A percentile compares a stretch with the other conserved stretches of the same genome.
These are phyloP conservation scores for Campylomormyrus tamandua DNA, from an alignment of 2,113 vertebrate genomes.

Conservation along the genomic window DNA sequence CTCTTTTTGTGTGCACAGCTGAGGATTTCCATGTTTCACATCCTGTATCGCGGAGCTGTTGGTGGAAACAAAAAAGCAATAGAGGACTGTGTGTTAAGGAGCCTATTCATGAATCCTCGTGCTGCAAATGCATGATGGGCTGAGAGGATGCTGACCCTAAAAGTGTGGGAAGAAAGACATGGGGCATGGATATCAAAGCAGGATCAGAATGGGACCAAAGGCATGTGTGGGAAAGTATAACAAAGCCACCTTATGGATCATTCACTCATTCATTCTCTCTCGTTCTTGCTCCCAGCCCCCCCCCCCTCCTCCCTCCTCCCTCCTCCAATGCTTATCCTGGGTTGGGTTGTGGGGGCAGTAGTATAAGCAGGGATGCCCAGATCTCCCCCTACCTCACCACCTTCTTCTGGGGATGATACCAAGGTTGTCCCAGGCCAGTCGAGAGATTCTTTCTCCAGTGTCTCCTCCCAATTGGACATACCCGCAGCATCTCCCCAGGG, in stretches of 20 bases:
- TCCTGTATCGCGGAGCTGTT: constrained; percentile 31
- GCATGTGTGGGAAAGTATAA: background rate
- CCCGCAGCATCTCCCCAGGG: background rate
- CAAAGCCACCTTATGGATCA: background rate
- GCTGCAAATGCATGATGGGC: background rate
- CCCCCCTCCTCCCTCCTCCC: background rate
- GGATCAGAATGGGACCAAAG: background rate
- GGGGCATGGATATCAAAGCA: background rate
- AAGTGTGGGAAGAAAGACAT: background rate
- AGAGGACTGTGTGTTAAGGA: background rate
- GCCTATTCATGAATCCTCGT: background rate
- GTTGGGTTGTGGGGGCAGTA: background rate
- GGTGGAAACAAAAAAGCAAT: background rate
- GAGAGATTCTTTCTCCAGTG: too few species aligned
- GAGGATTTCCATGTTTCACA: constrained; percentile 15
- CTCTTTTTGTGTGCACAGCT: background rate
- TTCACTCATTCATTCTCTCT: background rate
- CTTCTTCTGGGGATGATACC: background rate
- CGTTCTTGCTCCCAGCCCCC: too few species aligned
- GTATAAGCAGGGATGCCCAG: background rate
- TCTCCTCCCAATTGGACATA: background rate
- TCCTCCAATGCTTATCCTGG: background rate
- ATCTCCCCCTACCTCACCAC: background rate
- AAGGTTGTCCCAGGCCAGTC: background rate
- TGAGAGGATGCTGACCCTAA: background rate